Conservation (phyloP, 1,140 invertebrate genomes). For the Lepidotrigona ventralis region DNA sequence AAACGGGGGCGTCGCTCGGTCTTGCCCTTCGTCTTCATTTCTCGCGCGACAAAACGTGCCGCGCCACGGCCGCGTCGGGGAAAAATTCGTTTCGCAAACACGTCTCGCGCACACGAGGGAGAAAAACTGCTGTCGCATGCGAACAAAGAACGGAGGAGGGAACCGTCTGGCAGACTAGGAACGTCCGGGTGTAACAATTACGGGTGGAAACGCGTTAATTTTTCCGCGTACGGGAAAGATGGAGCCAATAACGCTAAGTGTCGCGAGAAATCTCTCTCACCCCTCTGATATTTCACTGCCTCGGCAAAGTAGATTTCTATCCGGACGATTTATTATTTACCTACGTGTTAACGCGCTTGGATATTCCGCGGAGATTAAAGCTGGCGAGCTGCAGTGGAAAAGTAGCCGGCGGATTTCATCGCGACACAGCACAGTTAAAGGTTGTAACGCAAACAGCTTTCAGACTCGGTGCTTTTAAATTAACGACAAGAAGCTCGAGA, state of each 20-base stretch:
- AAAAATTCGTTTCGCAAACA: slow-evolving; percentile 13
- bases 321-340: neutral
- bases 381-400: neutral
- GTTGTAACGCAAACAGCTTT: neutral
- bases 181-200: slow-evolving; percentile 1
- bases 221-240: neutral
- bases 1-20: neutral
- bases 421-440: neutral
- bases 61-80: neutral
- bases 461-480: neutral
- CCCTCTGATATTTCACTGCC: neutral
- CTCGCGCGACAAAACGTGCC: slow-evolving; percentile 25
- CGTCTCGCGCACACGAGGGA: neutral
- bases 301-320: neutral
- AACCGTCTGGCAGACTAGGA: neutral
- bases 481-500: neutral
- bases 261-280: neutral
- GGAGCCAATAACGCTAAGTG: slow-evolving; percentile 26
- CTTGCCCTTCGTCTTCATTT: slow-evolving; percentile 42
- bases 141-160: neutral
- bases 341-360: neutral
- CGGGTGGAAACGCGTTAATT: slow-evolving; percentile 14
- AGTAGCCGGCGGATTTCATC: neutral
- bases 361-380: neutral
- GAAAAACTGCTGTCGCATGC: slow-evolving; percentile 1